Evolutionary conservation across 2,888 invertebrate species (phyloP), one percentile per base, ranked within the genome.

Genomic region (Tupiocoris notatus): DNA sequence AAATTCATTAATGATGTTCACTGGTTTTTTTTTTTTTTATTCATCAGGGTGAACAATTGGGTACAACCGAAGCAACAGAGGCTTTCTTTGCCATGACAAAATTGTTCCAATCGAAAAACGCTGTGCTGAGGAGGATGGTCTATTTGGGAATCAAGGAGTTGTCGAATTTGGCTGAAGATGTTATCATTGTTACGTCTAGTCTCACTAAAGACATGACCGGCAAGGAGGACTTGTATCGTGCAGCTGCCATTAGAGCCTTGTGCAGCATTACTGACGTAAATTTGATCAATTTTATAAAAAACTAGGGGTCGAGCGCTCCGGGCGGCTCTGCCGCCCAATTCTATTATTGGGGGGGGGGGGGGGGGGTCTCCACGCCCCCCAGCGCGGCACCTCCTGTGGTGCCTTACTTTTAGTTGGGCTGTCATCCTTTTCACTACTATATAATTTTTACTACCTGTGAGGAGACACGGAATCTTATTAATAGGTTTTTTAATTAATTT

Each of bases 41-140:
- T n/a, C 80, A 80, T 20, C 80, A 90, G 88, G 97, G 97, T 0
- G 98, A 98, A 84, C 89, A 91, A 81, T 87, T 99, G 78, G 94
- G 93, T 9, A 91, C 93, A 0, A 94, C 93, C 63, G 99, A 99
- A 85, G 99, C 99, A 0, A 99, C 99, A 0, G 98, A 98, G 82
- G 93, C 94, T 6, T 99, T 99, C 85, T 99, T 99, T 86, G 98
- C 99, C 0, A 98, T 98, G 89, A 99, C 99, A 0, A 99, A 99
- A 85, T 86, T 99, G 63, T 99, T 99, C 84, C 99, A 99, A 85
- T 96, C 95, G 0, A 94, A 94, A 82, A 99, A 99, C 88, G 93
- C 94, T 0, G 93, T 96, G 80, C 86, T 99, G 22, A 88, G 99
- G 57, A 88, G 99, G 6, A 91, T 99, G 89, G 96, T 99, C 2